A percentile compares a stretch with the other conserved stretches of the same genome.
Evolutionary conservation across 1,140 invertebrate genomes (phyloP).

Genomic region (Chironomus striatipennis): DNA sequence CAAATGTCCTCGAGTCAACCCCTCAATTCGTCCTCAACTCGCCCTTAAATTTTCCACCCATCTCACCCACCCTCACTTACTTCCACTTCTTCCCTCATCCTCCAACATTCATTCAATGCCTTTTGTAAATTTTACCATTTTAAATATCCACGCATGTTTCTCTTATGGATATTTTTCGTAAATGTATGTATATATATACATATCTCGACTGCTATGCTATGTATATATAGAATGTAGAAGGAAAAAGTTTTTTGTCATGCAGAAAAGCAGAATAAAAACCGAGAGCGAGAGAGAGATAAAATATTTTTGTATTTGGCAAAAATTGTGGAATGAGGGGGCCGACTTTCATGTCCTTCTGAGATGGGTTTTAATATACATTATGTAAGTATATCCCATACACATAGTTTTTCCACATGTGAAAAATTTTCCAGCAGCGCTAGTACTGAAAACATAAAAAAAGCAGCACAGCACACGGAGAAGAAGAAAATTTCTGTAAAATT

Average conservation of each 20-base stretch:
- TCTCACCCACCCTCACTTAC: not conserved
- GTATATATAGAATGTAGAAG: not conserved
- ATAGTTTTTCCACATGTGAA: conserved; percentile 20
- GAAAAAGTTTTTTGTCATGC: conserved; percentile 1
- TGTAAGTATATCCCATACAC: conserved; percentile 4
- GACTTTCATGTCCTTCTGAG: conserved; percentile 21
- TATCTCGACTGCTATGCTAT: not conserved
- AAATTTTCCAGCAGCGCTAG: not conserved
- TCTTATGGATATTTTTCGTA: conserved; percentile 18
- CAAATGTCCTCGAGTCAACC: conserved; percentile 19
- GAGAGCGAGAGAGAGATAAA: not conserved
- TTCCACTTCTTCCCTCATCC: not conserved
- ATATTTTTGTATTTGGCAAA: not conserved
- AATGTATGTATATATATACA: not conserved
- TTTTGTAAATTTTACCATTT: conserved; percentile 24
- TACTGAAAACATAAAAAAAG: conserved; percentile 23
- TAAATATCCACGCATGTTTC: conserved; percentile 21
- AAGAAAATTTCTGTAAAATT: conserved; percentile 23
- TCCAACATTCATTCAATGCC: not conserved
- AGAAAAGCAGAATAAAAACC: not conserved
- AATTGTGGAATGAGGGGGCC: not conserved
- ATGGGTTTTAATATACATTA: conserved; percentile 15
- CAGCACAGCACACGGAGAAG: not conserved
- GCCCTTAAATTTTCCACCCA: not conserved
- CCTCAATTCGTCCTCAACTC: conserved; percentile 6